Conservation (phyloP, 2,797 vertebrate genomes). For the Glossophaga mutica region DNA sequence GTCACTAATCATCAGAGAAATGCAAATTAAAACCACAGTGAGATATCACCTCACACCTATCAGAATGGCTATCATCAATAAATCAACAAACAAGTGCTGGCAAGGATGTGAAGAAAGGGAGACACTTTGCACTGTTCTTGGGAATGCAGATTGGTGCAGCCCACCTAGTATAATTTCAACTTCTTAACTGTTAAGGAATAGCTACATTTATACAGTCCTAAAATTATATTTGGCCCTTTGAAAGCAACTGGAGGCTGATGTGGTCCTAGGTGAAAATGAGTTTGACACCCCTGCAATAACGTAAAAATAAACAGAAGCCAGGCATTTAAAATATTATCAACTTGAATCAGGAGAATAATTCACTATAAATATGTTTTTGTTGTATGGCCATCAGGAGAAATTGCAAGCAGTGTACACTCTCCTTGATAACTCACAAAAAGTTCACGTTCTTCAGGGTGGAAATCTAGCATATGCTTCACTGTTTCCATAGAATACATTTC, state of each 20-base stretch:
- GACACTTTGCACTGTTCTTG: background rate
- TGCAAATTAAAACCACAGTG: background rate
- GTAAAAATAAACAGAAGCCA: background rate
- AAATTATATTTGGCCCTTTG: too few species aligned
- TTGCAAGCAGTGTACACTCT: background rate
- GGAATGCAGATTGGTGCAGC: background rate
- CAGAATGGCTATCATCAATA: background rate
- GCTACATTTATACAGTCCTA: too few species aligned
- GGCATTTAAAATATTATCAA: background rate
- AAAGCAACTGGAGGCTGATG: too few species aligned
- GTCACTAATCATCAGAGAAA: background rate
- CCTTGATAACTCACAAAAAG: background rate
- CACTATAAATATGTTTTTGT: background rate
- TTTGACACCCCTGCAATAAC: too few species aligned
- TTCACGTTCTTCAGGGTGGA: background rate
- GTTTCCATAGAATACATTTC: background rate
- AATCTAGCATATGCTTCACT: background rate
- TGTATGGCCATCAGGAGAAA: background rate
- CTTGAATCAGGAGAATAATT: background rate
- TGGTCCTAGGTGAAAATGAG: too few species aligned
- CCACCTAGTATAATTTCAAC: too few species aligned
- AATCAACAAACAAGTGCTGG: background rate
- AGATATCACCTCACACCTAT: background rate
- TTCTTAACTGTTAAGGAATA: too few species aligned
- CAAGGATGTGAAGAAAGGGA: background rate